Percentiles rank a stretch among this genome's conserved stretches.
These are phyloP conservation scores for Cheilosia soror DNA, from an alignment of 2,888 invertebrate species.

Conservation along the genomic window DNA sequence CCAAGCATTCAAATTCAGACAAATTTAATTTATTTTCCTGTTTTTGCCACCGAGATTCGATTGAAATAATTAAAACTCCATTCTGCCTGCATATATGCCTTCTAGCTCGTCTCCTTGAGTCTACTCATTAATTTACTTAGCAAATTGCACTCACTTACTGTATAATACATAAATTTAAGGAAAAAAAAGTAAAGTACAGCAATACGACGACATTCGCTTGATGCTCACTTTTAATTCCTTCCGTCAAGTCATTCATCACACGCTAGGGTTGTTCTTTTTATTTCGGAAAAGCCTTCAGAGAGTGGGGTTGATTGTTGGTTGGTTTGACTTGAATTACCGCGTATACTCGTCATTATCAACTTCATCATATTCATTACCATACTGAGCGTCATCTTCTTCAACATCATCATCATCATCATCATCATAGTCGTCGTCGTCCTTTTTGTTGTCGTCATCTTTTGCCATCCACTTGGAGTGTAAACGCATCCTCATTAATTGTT, in stretches of 20 bases:
- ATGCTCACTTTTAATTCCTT: slow-evolving; percentile 61
- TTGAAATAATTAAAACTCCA: slow-evolving; percentile 34
- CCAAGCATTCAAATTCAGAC: not conserved
- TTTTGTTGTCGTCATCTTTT: slow-evolving; percentile 30
- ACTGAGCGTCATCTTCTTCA: slow-evolving; percentile 2
- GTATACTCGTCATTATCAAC: slow-evolving; percentile 40
- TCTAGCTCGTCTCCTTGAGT: slow-evolving; percentile 42
- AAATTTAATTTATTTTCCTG: slow-evolving; percentile 9
- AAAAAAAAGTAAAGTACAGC: slow-evolving; percentile 31
- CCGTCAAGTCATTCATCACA: slow-evolving; percentile 53
- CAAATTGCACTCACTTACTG: slow-evolving; percentile 70
- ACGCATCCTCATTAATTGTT: slow-evolving; percentile 69
- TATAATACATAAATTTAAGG: slow-evolving; percentile 36
- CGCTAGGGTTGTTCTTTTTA: slow-evolving; percentile 35
- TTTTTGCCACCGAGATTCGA: not conserved
- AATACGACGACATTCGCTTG: slow-evolving; percentile 33
- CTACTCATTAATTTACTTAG: slow-evolving; percentile 74
- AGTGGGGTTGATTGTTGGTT: slow-evolving; percentile 15
- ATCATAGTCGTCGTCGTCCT: not conserved
- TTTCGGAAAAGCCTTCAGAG: too few species aligned
- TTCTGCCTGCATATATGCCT: not conserved
- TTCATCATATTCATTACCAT: slow-evolving; percentile 35
- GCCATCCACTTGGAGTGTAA: slow-evolving; percentile 39
- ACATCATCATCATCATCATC: not conserved
- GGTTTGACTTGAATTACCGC: slow-evolving; percentile 59